Evolutionary conservation across 2,888 invertebrate species (phyloP).

Genomic region (Formica aserva): DNA sequence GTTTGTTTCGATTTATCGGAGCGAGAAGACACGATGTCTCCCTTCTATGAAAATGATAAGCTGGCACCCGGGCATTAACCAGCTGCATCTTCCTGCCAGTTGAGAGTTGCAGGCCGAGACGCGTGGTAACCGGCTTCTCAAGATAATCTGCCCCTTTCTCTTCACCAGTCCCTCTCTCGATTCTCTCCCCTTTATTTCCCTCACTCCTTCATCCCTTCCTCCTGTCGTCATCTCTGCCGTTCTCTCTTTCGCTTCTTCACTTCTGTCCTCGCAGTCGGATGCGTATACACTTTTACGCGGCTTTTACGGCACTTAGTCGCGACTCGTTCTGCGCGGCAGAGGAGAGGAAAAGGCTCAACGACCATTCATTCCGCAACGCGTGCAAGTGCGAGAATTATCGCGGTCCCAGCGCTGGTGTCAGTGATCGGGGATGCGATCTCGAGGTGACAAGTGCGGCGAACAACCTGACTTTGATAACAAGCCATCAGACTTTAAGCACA

Average conservation of each 20-base stretch:
- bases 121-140: conserved; percentile 57
- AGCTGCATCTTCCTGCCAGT: conserved; percentile 56
- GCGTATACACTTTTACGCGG: conserved; percentile 71
- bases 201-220: conserved; percentile 21
- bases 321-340: conserved; percentile 66
- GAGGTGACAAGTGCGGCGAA: conserved; percentile 26
- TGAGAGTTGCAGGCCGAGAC: conserved; percentile 46
- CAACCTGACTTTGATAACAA: conserved; percentile 24
- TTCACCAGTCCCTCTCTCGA: conserved; percentile 22
- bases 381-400: conserved; percentile 43
- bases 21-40: conserved; percentile 13
- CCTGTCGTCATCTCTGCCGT: conserved; percentile 7
- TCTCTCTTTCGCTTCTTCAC: conserved; percentile 47
- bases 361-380: conserved; percentile 33
- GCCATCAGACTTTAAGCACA: background rate
- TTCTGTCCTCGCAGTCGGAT: conserved; percentile 51
- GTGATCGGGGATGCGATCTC: conserved; percentile 31
- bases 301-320: conserved; percentile 75
- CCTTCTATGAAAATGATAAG: conserved; percentile 62
- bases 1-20: conserved; percentile 1
- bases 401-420: conserved; percentile 1
- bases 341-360: conserved; percentile 48
- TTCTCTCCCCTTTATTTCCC: conserved; percentile 44
- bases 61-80: conserved; percentile 47
- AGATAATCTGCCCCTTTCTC: conserved; percentile 54